A percentile compares a stretch with the other conserved stretches of the same genome.
phyloP scores from a whole-genome alignment of 2,888 invertebrate species.

The Protonemura montana region DNA sequence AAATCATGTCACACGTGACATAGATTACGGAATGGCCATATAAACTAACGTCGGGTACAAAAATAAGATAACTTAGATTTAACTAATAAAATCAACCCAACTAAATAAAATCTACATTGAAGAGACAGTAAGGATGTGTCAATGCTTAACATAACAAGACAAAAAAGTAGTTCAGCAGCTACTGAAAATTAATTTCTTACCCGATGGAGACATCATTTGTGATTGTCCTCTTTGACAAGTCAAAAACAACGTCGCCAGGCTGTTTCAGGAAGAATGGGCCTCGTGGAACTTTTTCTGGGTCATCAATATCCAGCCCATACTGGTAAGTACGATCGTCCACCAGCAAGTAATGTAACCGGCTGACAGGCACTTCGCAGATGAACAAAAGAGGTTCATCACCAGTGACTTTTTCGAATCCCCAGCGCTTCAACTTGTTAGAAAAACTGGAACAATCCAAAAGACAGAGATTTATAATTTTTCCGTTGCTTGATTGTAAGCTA shows the following conservation, averaged over 20 bases:
- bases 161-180: not conserved
- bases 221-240: constrained; percentile 73
- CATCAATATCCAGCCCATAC: constrained; percentile 83
- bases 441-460: constrained; percentile 59
- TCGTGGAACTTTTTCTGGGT: constrained; percentile 81
- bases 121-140: no score
- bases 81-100: constrained; percentile 19
- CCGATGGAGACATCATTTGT: constrained; percentile 77
- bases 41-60: no score
- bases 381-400: constrained; percentile 80
- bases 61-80: no score
- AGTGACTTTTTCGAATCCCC: constrained; percentile 84
- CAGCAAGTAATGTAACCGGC: constrained; percentile 72
- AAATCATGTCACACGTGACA: no score
- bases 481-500: no score
- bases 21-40: no score
- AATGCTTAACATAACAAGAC: no score
- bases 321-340: constrained; percentile 81
- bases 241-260: constrained; percentile 83
- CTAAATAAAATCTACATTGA: constrained; percentile 23
- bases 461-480: no score
- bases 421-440: constrained; percentile 73
- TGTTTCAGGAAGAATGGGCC: constrained; percentile 91
- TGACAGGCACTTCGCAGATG: constrained; percentile 88
- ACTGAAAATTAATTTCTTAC: constrained; percentile 55